Percentiles rank a stretch among this genome's conserved stretches.
Conservation (phyloP, 2,113 vertebrate genomes). For the Pteronura brasiliensis region DNA sequence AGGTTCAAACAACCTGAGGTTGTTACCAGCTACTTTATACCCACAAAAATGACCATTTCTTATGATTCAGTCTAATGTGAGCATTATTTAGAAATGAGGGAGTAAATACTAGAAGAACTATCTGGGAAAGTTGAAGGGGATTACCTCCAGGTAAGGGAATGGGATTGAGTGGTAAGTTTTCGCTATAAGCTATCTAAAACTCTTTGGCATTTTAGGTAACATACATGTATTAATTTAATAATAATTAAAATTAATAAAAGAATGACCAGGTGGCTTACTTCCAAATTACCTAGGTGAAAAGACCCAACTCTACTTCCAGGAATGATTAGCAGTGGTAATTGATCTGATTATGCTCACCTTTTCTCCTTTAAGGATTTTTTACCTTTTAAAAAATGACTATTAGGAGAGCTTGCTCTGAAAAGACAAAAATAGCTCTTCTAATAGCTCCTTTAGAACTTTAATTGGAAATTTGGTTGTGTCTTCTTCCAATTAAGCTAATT, state of each 20-base stretch:
- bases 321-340: conserved; percentile 11
- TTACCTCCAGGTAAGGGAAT: not conserved
- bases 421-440: conserved; percentile 73
- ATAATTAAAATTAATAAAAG: conserved; percentile 40
- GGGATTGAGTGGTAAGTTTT: not conserved
- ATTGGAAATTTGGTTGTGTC: conserved; percentile 80
- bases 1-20: not conserved
- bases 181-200: not conserved
- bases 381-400: conserved; percentile 53
- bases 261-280: conserved; percentile 27
- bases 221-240: not conserved
- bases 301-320: not conserved
- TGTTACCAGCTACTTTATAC: not conserved
- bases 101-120: not conserved
- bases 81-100: not conserved
- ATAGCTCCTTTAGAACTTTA: conserved; percentile 77
- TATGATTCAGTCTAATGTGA: not conserved
- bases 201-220: not conserved
- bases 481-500: conserved; percentile 85
- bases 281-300: not conserved
- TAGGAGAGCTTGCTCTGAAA: conserved; percentile 51
- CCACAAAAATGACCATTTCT: not conserved
- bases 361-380: conserved; percentile 34
- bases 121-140: not conserved
- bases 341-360: conserved; percentile 14